Percentiles rank a stretch among this genome's conserved stretches.
Evolutionary conservation across 2,113 vertebrate species (phyloP).

Genomic region (Progne subis): DNA sequence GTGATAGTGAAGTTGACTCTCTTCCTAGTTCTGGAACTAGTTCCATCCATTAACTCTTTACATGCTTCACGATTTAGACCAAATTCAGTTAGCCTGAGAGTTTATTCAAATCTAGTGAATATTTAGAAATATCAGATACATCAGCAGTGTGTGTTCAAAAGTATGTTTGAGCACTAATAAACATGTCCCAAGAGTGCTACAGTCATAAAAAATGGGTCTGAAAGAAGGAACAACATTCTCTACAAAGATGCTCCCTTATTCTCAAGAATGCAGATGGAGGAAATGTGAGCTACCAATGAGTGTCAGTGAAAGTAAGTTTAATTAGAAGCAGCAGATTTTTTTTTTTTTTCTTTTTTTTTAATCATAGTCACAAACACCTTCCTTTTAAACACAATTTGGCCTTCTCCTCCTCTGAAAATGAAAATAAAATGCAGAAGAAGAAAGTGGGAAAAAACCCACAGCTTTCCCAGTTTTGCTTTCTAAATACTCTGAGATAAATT

Average conservation of each 20-base stretch:
- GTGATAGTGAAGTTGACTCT: neutral
- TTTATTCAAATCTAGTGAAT: neutral
- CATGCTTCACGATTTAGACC: neutral
- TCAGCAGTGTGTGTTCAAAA: neutral
- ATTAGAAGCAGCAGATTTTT: neutral
- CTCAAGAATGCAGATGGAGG: neutral
- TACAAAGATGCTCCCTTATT: neutral
- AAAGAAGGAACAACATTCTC: neutral
- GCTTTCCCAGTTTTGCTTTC: neutral
- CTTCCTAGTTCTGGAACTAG: neutral
- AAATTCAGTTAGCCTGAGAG: neutral
- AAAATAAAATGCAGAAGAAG: neutral
- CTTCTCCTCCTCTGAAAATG: neutral
- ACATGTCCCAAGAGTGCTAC: neutral
- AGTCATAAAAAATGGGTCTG: neutral
- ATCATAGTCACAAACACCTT: neutral
- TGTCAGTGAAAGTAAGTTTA: neutral
- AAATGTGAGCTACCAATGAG: neutral
- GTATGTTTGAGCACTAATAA: neutral
- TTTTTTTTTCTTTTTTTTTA: neutral
- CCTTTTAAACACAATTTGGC: neutral
- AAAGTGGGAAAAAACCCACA: neutral
- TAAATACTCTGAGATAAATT: neutral
- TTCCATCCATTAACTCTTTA: neutral
- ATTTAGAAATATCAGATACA: neutral